Evolutionary conservation across 1,140 invertebrate species (phyloP).

Genomic region (Lycorma delicatula): DNA sequence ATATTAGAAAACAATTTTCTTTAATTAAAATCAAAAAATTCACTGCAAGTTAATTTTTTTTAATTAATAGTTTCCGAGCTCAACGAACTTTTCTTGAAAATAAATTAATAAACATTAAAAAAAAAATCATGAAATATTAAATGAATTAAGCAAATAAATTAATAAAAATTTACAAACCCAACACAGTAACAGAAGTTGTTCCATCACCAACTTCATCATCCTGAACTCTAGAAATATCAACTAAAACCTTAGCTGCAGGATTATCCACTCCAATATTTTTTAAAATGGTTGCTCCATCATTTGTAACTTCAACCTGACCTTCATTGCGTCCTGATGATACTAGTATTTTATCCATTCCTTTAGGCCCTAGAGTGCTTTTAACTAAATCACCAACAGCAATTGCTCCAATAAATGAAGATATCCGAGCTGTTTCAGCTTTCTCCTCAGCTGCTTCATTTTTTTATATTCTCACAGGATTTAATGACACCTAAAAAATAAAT

Average conservation of each 20-base stretch:
- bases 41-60: too few relatives aligned
- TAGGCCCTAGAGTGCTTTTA: constrained; percentile 98
- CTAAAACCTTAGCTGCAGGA: constrained; percentile 96
- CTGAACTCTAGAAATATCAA: constrained; percentile 97
- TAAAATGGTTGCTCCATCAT: constrained; percentile 98
- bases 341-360: constrained; percentile 99
- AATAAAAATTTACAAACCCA: constrained; percentile 59
- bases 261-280: constrained; percentile 96
- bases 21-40: too few relatives aligned
- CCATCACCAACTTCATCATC: constrained; percentile 99
- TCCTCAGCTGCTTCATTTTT: constrained; percentile 89
- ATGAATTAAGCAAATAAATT: too few relatives aligned
- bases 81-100: too few relatives aligned
- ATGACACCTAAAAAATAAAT: too few relatives aligned
- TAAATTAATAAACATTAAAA: too few relatives aligned
- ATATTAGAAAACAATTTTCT: too few relatives aligned
- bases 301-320: constrained; percentile 91
- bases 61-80: too few relatives aligned
- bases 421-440: constrained; percentile 87
- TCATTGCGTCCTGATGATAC: constrained; percentile 72
- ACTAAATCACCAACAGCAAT: constrained; percentile 98
- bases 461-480: constrained; percentile 10
- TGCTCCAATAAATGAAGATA: constrained; percentile 96
- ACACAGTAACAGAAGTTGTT: constrained; percentile 96
- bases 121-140: too few relatives aligned